Conservation (phyloP, 2,888 invertebrate genomes). For the Lycia hirtaria region DNA sequence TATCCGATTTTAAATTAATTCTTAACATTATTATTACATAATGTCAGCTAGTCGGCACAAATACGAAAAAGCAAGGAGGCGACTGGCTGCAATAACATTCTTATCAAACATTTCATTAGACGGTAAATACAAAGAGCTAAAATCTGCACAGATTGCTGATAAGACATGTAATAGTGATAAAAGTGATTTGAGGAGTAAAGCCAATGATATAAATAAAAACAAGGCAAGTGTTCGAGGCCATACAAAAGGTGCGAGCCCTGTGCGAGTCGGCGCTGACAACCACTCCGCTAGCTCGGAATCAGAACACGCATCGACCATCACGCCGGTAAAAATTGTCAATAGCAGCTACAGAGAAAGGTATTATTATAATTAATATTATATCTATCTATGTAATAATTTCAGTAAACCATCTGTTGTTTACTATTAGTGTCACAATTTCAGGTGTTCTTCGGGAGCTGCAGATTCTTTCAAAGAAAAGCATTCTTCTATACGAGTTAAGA, state of each 20-base stretch:
- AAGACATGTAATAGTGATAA: constrained; percentile 59
- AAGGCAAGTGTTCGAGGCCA: constrained; percentile 65
- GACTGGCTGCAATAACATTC: constrained; percentile 97
- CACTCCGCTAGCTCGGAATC: constrained; percentile 91
- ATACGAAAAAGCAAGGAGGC: constrained; percentile 90
- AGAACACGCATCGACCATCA: constrained; percentile 88
- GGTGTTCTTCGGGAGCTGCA: constrained; percentile 72
- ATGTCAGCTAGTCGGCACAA: constrained; percentile 75
- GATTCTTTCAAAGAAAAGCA: constrained; percentile 75
- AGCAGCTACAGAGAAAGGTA: constrained; percentile 87
- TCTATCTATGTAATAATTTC: constrained; percentile 7
- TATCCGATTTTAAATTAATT: not conserved
- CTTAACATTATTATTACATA: constrained; percentile 24
- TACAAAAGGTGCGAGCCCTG: constrained; percentile 70
- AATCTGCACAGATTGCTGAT: constrained; percentile 59
- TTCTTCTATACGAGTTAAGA: constrained; percentile 60
- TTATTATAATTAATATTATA: not conserved
- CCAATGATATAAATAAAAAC: constrained; percentile 56
- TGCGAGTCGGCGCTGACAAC: constrained; percentile 71
- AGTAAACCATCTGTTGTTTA: constrained; percentile 18
- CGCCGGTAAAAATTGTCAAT: constrained; percentile 85
- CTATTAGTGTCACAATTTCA: constrained; percentile 42
- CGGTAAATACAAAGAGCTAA: constrained; percentile 92
- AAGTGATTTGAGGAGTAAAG: constrained; percentile 53
- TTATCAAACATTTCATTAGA: constrained; percentile 97